Evolutionary conservation across 2,113 vertebrate species (phyloP).

Genomic region (Eulacestoma nigropectus): DNA sequence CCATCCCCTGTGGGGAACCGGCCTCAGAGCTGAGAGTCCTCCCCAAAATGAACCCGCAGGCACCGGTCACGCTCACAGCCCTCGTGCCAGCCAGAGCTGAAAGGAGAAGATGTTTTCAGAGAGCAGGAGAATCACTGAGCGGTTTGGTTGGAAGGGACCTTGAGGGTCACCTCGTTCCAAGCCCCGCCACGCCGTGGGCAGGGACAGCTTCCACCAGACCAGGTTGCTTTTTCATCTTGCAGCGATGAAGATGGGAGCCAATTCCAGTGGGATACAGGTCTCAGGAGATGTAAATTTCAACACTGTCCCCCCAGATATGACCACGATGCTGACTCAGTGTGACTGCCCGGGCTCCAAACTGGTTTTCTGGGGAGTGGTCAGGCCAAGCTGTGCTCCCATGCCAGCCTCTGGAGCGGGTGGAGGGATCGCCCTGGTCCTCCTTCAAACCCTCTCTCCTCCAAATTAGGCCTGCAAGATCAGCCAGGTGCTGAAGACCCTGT

Average conservation of each 20-base stretch:
- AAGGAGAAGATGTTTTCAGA: not conserved
- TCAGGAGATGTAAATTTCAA: not conserved
- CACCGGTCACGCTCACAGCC: not conserved
- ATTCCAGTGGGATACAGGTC: fast-evolving
- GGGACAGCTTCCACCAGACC: not conserved
- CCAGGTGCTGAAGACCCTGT: not conserved
- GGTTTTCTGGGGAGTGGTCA: not conserved
- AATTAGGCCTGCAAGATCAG: not conserved
- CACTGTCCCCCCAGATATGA: fast-evolving
- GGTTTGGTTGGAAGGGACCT: not conserved
- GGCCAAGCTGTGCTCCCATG: not conserved
- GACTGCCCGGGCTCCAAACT: fast-evolving
- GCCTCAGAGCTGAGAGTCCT: not conserved
- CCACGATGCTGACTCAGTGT: fast-evolving
- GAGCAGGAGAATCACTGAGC: not conserved
- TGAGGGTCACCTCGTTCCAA: not conserved
- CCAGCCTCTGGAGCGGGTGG: not conserved
- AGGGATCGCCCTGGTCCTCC: not conserved
- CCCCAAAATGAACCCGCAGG: not conserved
- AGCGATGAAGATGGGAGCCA: too few relatives aligned
- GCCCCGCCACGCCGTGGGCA: fast-evolving
- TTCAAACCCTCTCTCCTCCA: not conserved
- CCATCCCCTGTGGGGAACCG: fast-evolving
- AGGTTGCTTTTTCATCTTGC: not conserved
- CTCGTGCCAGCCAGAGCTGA: not conserved